Conservation (phyloP, 2,888 invertebrate genomes). For the Archips xylosteana region DNA sequence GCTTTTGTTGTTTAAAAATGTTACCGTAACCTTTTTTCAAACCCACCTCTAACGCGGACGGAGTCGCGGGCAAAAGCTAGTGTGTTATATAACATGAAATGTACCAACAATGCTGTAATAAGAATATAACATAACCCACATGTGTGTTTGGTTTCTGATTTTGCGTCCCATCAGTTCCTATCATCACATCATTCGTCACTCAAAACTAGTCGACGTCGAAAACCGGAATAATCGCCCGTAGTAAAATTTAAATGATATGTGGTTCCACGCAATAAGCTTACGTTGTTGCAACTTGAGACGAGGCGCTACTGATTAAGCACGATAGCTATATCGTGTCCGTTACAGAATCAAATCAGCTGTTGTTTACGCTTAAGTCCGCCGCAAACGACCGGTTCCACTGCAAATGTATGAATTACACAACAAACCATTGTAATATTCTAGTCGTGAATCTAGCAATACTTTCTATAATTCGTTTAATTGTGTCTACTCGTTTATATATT, state of each 20-base stretch:
- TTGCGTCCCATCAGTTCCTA: constrained; percentile 10
- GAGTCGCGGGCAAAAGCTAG: neutral
- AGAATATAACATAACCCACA: constrained; percentile 4
- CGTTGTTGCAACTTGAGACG: constrained; percentile 20
- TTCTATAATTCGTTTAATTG: neutral
- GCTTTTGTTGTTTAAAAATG: too few species aligned
- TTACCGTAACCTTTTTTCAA: too few species aligned
- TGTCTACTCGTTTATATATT: neutral
- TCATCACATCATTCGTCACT: constrained; percentile 3
- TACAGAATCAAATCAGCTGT: constrained; percentile 28
- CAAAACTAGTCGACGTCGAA: neutral
- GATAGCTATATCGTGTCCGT: constrained; percentile 24
- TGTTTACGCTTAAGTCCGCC: constrained; percentile 19
- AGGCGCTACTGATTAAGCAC: constrained; percentile 18
- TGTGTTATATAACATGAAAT: neutral
- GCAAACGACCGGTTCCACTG: constrained; percentile 5
- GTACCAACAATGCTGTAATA: constrained; percentile 1
- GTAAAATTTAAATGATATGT: constrained; percentile 2
- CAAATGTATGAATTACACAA: constrained; percentile 11
- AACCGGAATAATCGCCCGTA: constrained; percentile 7
- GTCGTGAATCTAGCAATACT: neutral
- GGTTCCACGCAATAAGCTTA: constrained; percentile 22
- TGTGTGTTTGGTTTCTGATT: neutral
- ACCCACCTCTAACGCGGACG: too few species aligned
- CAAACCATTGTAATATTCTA: neutral